phyloP scores from a whole-genome alignment of 2,113 vertebrate genomes.

The Leucosticte australis region DNA sequence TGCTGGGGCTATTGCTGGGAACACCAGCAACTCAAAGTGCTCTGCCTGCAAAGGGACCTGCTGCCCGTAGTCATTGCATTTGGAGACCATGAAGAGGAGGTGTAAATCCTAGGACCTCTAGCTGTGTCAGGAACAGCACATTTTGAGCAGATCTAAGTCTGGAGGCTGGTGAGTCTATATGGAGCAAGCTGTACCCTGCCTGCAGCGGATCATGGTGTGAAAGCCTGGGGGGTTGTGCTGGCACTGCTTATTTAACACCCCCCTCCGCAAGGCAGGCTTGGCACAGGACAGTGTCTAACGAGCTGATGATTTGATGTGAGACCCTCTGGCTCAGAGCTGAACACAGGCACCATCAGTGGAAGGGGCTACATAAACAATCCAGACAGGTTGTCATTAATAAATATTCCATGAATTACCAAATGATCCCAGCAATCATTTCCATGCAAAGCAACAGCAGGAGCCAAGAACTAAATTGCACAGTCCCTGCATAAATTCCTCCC shows the following conservation, averaged over 20 bases:
- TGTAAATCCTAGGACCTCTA: background rate
- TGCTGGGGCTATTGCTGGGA: background rate
- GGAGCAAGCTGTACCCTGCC: background rate
- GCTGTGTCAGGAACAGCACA: background rate
- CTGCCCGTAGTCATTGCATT: background rate
- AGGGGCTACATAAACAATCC: background rate
- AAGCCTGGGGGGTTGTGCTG: background rate
- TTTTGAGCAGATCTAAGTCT: slow-evolving; percentile 1
- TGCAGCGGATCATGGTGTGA: background rate
- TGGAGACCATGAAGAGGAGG: background rate
- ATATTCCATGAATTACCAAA: slow-evolving; percentile 17
- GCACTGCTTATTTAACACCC: background rate
- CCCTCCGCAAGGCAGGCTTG: background rate
- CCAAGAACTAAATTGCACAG: slow-evolving; percentile 19
- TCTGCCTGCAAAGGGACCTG: background rate
- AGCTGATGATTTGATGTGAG: slow-evolving; percentile 8
- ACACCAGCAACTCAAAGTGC: background rate
- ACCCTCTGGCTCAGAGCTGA: background rate
- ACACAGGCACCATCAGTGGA: background rate
- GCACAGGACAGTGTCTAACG: background rate
- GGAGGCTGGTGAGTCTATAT: background rate
- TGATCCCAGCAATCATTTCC: background rate
- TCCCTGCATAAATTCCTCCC: background rate
- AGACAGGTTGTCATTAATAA: slow-evolving; percentile 13
- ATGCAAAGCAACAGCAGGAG: background rate